Conservation (phyloP, 1,140 invertebrate genomes). For the Cotesia typhae region DNA sequence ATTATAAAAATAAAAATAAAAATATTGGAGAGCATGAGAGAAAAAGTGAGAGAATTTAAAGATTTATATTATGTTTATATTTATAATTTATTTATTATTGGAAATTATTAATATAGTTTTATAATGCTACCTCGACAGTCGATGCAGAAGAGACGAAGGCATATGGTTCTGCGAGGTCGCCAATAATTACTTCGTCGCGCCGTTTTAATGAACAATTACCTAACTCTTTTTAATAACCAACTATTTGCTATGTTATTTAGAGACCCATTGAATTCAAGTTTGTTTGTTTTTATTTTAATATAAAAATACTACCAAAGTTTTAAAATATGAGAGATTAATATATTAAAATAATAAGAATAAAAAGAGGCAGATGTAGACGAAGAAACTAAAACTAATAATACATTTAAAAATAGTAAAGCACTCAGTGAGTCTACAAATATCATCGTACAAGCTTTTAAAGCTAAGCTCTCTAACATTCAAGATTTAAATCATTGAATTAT, state of each 20-base stretch:
- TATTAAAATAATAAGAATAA: neutral
- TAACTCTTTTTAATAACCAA: slow-evolving; percentile 4
- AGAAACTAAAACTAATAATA: slow-evolving; percentile 11
- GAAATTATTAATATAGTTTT: slow-evolving; percentile 17
- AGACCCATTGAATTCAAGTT: neutral
- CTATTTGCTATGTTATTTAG: neutral
- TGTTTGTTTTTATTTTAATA: neutral
- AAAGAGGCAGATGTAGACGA: neutral
- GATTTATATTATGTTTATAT: slow-evolving; percentile 1
- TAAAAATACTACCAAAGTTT: neutral
- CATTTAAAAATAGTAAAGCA: slow-evolving; percentile 35
- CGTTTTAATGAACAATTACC: slow-evolving; percentile 24
- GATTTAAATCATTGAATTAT: neutral
- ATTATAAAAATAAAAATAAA: slow-evolving; percentile 35
- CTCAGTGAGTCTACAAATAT: slow-evolving; percentile 1
- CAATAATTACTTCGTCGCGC: slow-evolving; percentile 31
- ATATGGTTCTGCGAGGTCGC: slow-evolving; percentile 53
- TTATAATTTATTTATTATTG: slow-evolving; percentile 16
- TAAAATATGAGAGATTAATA: neutral
- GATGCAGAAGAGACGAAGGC: slow-evolving; percentile 67
- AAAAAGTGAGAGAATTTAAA: slow-evolving; percentile 21
- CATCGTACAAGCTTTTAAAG: slow-evolving; percentile 18
- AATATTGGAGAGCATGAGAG: neutral
- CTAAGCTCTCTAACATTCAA: neutral
- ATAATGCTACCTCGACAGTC: slow-evolving; percentile 66